Conservation (phyloP, 2,888 invertebrate genomes). For the Reticulitermes lucifugus region DNA sequence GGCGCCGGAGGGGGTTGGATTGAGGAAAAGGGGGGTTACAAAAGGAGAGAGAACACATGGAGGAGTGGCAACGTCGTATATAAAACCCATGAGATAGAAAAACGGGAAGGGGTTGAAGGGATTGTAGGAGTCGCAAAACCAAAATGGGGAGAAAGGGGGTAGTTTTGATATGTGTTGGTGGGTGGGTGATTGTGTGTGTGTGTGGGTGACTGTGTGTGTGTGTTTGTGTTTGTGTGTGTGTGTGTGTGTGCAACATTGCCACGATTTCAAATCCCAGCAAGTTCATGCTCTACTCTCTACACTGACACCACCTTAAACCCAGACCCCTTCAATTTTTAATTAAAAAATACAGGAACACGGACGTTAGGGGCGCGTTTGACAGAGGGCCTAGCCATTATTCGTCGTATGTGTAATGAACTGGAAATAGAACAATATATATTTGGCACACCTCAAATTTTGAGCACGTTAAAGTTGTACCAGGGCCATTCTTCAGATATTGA, state of each 20-base stretch:
- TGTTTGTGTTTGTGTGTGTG: background rate
- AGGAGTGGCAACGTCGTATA: constrained; percentile 42
- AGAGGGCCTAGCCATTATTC: background rate
- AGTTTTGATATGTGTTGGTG: background rate
- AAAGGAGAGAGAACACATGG: constrained; percentile 9
- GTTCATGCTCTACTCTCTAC: background rate
- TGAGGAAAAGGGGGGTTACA: constrained; percentile 27
- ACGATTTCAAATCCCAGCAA: constrained; percentile 15
- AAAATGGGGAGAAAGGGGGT: constrained; percentile 17
- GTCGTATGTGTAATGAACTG: background rate
- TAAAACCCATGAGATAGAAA: constrained; percentile 28
- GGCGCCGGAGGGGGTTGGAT: constrained; percentile 33
- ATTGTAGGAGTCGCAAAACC: constrained; percentile 25
- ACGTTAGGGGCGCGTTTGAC: background rate
- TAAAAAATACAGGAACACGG: background rate
- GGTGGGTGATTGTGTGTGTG: background rate
- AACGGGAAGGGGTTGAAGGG: constrained; percentile 15
- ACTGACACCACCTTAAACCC: background rate
- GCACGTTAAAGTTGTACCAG: background rate
- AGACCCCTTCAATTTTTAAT: constrained; percentile 19
- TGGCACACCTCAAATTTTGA: constrained; percentile 18
- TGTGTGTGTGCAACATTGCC: constrained; percentile 9
- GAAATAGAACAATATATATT: background rate
- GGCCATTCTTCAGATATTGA: background rate
- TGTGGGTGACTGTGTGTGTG: background rate